Evolutionary conservation across 2,113 vertebrate species (phyloP), one percentile per base, ranked within the genome.

Genomic region (Silurus glanis): DNA sequence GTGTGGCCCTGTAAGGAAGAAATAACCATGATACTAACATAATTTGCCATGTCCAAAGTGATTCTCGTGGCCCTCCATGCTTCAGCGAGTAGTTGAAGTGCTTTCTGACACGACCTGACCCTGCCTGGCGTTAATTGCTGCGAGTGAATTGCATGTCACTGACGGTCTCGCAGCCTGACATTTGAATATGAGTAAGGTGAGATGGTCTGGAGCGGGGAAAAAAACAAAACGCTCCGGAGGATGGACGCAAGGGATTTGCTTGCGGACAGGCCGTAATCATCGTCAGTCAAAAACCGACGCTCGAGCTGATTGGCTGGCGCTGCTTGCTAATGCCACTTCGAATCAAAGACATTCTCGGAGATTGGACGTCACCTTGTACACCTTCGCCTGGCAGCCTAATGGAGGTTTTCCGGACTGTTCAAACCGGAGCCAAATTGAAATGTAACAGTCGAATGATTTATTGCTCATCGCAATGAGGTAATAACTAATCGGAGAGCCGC

Each of bases 401-500:
- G 72, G 91, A 89, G 82, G 90, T 58, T 88, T 93, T 91, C 92
- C 85, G 85, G 89, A 84, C 88, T 87, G 79, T 88, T 89, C 74
- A 76, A 87, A 85, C 81, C 82, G 79, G 86, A 89, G 89, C 79
- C 74, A 89, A 90, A 93, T 90, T 91, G 91, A 90, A 90, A 91
- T 74, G 84, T 90, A 90, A 85, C 91, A 88, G 84, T 83, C 82
- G 76, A 47, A 87, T 76, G 89, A 91, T 90, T 91, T 92, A 93
- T 91, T 88, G 88, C 83, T 76, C 88, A 86, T 91, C 90, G 90
- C 90, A 89, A 91, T 87, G 89, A 85, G 85, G 89, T 90, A 85
- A 93, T 91, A 92, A 90, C 89, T 93, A 91, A 94, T 93, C 92
- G 92, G 72, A 82, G 80, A 66, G 76, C 90, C 67, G 88, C 88